Conservation (phyloP, 1,140 invertebrate species). For the Thaumatotibia leucotreta region DNA sequence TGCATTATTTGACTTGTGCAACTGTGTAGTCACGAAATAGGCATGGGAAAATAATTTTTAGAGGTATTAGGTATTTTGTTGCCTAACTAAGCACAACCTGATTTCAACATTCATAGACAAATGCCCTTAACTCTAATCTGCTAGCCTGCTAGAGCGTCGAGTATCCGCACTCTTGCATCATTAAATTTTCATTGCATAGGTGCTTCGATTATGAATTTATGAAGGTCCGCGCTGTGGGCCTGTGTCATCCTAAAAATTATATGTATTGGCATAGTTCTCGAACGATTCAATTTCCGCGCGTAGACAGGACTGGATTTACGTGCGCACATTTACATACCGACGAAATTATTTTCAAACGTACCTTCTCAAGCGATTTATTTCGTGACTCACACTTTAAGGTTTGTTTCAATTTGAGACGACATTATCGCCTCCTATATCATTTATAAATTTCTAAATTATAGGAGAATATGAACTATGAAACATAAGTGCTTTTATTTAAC, state of each 20-base stretch:
- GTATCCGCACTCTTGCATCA: background rate
- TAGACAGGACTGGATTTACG: slow-evolving; percentile 69
- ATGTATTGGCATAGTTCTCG: slow-evolving; percentile 58
- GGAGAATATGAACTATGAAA: too few relatives aligned
- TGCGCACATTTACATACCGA: slow-evolving; percentile 66
- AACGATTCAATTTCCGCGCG: slow-evolving; percentile 71
- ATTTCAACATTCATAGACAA: too few relatives aligned
- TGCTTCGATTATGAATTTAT: background rate
- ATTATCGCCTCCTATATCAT: background rate
- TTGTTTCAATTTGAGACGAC: slow-evolving; percentile 25
- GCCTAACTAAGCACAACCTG: too few relatives aligned
- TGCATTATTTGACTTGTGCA: too few relatives aligned
- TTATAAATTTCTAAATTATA: background rate
- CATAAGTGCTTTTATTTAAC: too few relatives aligned
- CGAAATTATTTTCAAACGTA: slow-evolving; percentile 66
- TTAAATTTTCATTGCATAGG: slow-evolving; percentile 1
- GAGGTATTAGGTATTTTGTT: too few relatives aligned
- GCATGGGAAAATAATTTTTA: too few relatives aligned
- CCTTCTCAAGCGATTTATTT: slow-evolving; percentile 57
- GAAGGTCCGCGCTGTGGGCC: background rate
- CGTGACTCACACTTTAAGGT: slow-evolving; percentile 36
- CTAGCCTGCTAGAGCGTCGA: background rate
- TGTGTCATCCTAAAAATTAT: slow-evolving; percentile 61
- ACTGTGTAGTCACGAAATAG: too few relatives aligned
- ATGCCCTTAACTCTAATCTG: too few relatives aligned